Evolutionary conservation across 1,140 invertebrate genomes (phyloP).

Genomic region (Cephus cinctus): DNA sequence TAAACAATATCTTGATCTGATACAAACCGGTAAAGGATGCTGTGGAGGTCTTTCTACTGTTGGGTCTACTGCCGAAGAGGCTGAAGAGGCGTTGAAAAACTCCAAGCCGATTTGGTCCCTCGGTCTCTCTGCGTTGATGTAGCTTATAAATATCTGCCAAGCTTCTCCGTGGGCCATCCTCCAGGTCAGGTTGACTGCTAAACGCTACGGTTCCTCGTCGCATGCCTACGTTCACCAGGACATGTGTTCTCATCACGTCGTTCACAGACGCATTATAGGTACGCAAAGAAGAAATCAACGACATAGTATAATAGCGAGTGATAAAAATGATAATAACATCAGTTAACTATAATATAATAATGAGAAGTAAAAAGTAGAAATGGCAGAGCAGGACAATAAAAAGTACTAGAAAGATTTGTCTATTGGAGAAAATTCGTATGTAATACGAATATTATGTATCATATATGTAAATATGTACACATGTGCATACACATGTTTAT

Average conservation of each 20-base stretch:
- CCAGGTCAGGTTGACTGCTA: constrained; percentile 66
- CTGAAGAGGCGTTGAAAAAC: constrained; percentile 51
- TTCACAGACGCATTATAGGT: constrained; percentile 21
- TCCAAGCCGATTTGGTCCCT: constrained; percentile 45
- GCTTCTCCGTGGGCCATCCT: constrained; percentile 41
- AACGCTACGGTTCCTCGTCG: constrained; percentile 55
- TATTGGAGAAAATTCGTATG: too few species aligned
- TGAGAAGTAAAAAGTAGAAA: too few species aligned
- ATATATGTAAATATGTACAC: too few species aligned
- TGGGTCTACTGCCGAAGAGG: constrained; percentile 62
- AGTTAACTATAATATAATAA: too few species aligned
- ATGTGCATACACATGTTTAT: too few species aligned
- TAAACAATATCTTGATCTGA: not conserved
- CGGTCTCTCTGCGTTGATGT: constrained; percentile 45
- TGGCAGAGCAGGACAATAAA: too few species aligned
- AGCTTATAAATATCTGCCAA: constrained; percentile 50
- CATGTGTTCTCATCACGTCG: constrained; percentile 20
- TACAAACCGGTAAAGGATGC: constrained; percentile 61
- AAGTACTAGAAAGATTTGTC: too few species aligned
- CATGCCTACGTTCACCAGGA: constrained; percentile 42
- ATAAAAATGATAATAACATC: too few species aligned
- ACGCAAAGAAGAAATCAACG: too few species aligned
- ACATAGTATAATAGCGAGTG: too few species aligned
- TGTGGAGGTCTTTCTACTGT: constrained; percentile 63
- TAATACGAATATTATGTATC: too few species aligned